Percentiles rank a stretch among this genome's conserved stretches.
Evolutionary conservation across 2,113 vertebrate species (phyloP).

Genomic region (Psilopogon haemacephalus): DNA sequence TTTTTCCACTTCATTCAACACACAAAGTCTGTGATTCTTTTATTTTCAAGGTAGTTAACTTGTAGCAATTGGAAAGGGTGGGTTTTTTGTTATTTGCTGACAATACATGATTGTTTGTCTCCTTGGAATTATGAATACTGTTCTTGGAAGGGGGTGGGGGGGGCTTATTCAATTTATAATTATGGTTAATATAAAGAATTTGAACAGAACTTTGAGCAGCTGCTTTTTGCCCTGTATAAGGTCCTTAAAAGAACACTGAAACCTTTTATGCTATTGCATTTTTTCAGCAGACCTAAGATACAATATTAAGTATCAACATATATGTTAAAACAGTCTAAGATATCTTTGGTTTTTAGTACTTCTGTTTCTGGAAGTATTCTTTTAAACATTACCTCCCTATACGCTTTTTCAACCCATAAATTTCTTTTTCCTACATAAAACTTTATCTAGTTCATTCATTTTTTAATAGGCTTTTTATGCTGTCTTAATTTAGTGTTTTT

Average conservation of each 20-base stretch:
- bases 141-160: accelerated
- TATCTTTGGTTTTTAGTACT: neutral
- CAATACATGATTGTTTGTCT: neutral
- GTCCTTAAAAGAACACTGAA: neutral
- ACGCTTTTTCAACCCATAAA: neutral
- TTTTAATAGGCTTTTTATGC: neutral
- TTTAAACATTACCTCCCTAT: neutral
- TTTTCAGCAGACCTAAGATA: neutral
- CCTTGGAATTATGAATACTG: neutral
- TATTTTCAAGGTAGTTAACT: neutral
- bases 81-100: neutral
- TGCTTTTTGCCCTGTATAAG: neutral
- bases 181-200: neutral
- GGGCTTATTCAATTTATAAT: neutral
- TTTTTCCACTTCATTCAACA: neutral
- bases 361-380: neutral
- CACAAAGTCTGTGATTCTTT: neutral
- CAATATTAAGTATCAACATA: neutral
- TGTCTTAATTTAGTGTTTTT: neutral
- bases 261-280: neutral
- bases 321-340: neutral
- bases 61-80: neutral
- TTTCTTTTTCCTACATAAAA: neutral
- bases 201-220: neutral
- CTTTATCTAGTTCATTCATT: neutral